Evolutionary conservation across 2,797 vertebrate genomes (phyloP).

Genomic region (Micrastur ruficollis): DNA sequence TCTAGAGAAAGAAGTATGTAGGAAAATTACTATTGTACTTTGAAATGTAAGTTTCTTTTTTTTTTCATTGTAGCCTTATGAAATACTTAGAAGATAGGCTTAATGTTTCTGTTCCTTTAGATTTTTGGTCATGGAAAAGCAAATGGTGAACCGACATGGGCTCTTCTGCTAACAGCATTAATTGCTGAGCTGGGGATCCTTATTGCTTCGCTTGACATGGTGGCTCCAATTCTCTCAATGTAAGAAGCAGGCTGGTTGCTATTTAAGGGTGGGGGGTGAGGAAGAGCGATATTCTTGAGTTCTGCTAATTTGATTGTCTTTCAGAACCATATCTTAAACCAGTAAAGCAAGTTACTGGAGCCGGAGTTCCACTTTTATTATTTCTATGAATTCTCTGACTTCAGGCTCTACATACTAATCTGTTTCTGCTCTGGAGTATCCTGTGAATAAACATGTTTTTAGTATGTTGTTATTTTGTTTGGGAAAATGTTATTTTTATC

Average conservation of each 20-base stretch:
- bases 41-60: background rate
- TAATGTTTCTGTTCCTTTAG: slow-evolving; percentile 66
- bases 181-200: slow-evolving; percentile 97
- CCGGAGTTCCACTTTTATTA: background rate
- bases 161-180: slow-evolving; percentile 90
- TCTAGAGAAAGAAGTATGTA: background rate
- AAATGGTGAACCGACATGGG: slow-evolving; percentile 96
- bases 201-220: slow-evolving; percentile 97
- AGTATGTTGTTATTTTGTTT: background rate
- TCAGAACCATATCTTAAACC: background rate
- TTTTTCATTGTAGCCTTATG: background rate
- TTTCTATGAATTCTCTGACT: background rate
- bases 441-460: background rate
- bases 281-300: background rate
- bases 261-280: accelerated
- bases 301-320: background rate
- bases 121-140: slow-evolving; percentile 94
- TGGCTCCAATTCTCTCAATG: slow-evolving; percentile 99
- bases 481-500: background rate
- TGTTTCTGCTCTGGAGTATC: background rate
- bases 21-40: background rate
- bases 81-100: background rate
- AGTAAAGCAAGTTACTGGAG: background rate
- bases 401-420: background rate
- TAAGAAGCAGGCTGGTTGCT: slow-evolving; percentile 68